Evolutionary conservation across 2,113 vertebrate genomes (phyloP), one percentile per base, ranked within the genome.

Genomic region (Halichoerus grypus): DNA sequence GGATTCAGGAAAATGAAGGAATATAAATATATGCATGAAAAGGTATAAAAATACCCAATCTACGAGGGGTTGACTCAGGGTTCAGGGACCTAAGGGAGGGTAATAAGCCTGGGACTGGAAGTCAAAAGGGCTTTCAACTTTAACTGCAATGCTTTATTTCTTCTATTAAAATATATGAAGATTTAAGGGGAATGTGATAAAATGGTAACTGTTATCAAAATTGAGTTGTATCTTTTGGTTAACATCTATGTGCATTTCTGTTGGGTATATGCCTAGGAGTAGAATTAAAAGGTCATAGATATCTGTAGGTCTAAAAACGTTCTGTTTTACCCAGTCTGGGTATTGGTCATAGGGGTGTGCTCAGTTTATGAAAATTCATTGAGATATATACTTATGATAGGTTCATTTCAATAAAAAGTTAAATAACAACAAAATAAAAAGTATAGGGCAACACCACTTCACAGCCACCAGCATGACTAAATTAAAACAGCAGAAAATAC

Each of bases 361-460:
- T 85, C 59, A 67, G 80, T 67, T 84, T 84, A 46, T 36, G 80
- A 85, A 95, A 84, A 57, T 91, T 65, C n/a, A 82, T n/a, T 55
- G 65, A 89, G 77, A 95, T 24, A 83, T 53, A 39, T 33, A 42
- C 19, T 91, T 81, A 46, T 5, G 51, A 79, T 14, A 33, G 26
- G 59, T n/a, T 11, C 46, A 76, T 82, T 84, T 90, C 36, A 74
- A 74, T 89, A 63, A 74, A 89, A 89, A 65, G 28, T 74, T 74
- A 53, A 95, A 94, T 42, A 85, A 72, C 22, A 49, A 65, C 59
- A 53, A 80, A 91, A 33, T 69, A 18, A 55, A 71, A 82, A 46
- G 36, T 71, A 59, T 33, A 55, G 33, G 36, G 26, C 51, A 71
- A 33, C 53, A 82, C 28, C 14, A 24, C 51, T 92, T 71, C 51